Base-by-base conservation (phyloP, 2,888 invertebrate species). In the Tetragnatha montana region DNA sequence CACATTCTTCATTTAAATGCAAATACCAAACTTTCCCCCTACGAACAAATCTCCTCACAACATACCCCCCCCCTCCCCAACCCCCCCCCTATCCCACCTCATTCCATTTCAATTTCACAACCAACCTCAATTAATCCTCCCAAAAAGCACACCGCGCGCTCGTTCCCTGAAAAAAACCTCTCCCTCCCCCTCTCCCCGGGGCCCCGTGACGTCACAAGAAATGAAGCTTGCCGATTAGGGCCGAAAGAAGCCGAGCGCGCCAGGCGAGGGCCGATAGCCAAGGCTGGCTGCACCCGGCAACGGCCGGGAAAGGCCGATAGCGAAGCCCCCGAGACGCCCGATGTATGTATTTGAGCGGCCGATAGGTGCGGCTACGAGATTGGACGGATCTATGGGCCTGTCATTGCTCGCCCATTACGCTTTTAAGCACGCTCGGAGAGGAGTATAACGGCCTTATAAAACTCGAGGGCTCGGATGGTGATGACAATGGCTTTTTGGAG, bases 371-470 rank as follows among this genome's bases (percentile, higher is more conserved):
- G 47, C 79, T 49, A 88, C 22, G 74, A 88, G 83, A 88, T 88
- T 88, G 82, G 78, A 71, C 82, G 82, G 73, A 88, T 88, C 88
- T 83, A 88, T 88, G 74, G 76, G 60, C 89, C 85, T 85, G 81
- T 85, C 89, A 89, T 89, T 85, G 85, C 85, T 35, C 70, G 35
- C 21, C 81, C 75, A 81, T 81, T 87, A 81, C 75, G 74, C 71
- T 81, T 35, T 81, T 81, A 75, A 87, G 87, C 69, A 80, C 78
- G 87, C 69, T 12, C 19, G 8, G 10, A 17, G 17, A 81, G 81
- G 76, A 73, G 35, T 84, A 51, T 89, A 89, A 89, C 89, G 89
- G 85, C 80, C 85, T 89, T 89, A 85, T 81, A 89, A 89, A 89
- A 89, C 80, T 81, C 81, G 51, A 14, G 47, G n/a, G 12, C 17